Conservation (phyloP, 2,113 vertebrate species). For the Centropus unirufus region DNA sequence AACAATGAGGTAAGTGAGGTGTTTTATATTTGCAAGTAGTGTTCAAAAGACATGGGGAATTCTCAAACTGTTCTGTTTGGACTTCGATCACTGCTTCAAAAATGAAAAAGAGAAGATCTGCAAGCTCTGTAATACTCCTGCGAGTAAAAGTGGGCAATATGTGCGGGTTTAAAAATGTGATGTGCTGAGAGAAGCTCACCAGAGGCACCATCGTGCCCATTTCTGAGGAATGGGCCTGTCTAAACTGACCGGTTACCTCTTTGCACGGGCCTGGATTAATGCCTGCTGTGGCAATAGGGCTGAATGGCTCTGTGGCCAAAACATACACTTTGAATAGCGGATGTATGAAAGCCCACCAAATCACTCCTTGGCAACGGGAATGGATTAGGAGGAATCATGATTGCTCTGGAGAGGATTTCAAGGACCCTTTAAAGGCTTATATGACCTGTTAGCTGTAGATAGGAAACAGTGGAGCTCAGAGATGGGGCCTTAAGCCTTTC, state of each 20-base stretch:
- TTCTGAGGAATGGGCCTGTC: not conserved
- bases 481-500: slow-evolving; percentile 15
- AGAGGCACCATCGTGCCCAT: not conserved
- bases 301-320: not conserved
- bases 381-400: slow-evolving; percentile 18
- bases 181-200: not conserved
- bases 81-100: not conserved
- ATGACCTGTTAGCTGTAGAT: slow-evolving; percentile 21
- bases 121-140: not conserved
- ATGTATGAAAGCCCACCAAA: not conserved
- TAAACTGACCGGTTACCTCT: not conserved
- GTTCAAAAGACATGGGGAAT: not conserved
- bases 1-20: not conserved
- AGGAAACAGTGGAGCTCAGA: not conserved
- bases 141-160: not conserved
- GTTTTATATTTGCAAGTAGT: not conserved
- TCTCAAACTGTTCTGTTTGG: not conserved
- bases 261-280: not conserved
- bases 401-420: slow-evolving; percentile 45
- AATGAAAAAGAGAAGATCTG: not conserved
- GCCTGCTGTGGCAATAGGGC: not conserved
- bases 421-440: slow-evolving; percentile 18
- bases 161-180: not conserved
- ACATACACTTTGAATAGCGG: not conserved
- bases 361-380: slow-evolving; percentile 11